phyloP scores from a whole-genome alignment of 2,797 vertebrate species.

The Potorous gilbertii region DNA sequence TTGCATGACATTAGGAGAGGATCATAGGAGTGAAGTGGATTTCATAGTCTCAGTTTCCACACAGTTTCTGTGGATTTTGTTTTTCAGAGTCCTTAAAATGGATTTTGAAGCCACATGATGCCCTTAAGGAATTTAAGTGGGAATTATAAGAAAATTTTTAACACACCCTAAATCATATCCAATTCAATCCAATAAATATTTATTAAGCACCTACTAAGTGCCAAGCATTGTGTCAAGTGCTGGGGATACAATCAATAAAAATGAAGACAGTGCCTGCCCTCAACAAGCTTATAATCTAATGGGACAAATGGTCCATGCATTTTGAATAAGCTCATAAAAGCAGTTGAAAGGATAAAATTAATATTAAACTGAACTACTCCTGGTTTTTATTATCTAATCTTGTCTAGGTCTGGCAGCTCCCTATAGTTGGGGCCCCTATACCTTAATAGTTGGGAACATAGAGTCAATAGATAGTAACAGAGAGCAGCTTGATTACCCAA shows the following conservation, averaged over 20 bases:
- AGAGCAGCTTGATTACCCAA: neutral
- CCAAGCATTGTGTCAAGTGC: neutral
- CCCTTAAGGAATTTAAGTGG: neutral
- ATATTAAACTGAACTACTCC: neutral
- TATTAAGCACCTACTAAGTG: neutral
- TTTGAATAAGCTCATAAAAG: neutral
- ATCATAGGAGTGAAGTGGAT: neutral
- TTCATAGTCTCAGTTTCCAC: neutral
- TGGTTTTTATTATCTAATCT: neutral
- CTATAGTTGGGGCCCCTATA: neutral
- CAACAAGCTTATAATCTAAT: neutral
- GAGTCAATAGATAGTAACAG: neutral
- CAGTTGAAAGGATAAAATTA: neutral
- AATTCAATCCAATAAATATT: neutral
- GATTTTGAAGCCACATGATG: neutral
- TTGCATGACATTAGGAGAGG: neutral
- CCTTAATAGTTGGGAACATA: neutral
- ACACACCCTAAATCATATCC: neutral
- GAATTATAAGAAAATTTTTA: neutral
- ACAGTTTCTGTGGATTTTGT: neutral
- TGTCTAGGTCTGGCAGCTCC: neutral
- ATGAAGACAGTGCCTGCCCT: neutral
- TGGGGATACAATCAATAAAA: neutral
- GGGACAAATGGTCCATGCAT: neutral
- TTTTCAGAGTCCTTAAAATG: neutral